These are phyloP conservation scores for Bettongia penicillata DNA, from an alignment of 2,113 vertebrate species.

Conservation along the genomic window DNA sequence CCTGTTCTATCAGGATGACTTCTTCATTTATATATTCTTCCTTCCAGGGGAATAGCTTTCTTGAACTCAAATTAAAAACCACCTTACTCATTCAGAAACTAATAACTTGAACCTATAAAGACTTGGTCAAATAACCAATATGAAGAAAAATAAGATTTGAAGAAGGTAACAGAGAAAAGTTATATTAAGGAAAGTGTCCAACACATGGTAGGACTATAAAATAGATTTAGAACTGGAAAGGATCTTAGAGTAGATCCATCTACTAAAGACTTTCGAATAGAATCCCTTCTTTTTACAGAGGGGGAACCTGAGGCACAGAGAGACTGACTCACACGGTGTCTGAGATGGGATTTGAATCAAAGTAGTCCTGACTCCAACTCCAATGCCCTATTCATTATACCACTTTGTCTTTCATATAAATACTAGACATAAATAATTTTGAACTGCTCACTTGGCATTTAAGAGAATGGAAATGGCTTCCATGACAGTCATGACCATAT, in stretches of 20 bases:
- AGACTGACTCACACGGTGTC: not conserved
- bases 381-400: not conserved
- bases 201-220: not conserved
- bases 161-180: not conserved
- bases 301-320: not conserved
- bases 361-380: not conserved
- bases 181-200: not conserved
- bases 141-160: not conserved
- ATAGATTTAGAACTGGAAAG: not conserved
- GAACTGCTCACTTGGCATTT: constrained; percentile 86
- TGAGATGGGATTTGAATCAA: not conserved
- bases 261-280: not conserved
- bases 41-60: too few species aligned
- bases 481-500: constrained; percentile 91
- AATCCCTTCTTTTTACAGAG: not conserved
- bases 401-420: not conserved
- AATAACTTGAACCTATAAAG: too few species aligned
- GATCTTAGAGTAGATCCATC: not conserved
- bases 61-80: too few species aligned
- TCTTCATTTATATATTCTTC: too few species aligned
- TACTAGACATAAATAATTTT: not conserved
- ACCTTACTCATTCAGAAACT: too few species aligned
- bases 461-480: constrained; percentile 90
- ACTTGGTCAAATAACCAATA: not conserved
- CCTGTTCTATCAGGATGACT: too few species aligned